Conservation (phyloP, 2,797 vertebrate species). For the Mionectes olivaceus region DNA sequence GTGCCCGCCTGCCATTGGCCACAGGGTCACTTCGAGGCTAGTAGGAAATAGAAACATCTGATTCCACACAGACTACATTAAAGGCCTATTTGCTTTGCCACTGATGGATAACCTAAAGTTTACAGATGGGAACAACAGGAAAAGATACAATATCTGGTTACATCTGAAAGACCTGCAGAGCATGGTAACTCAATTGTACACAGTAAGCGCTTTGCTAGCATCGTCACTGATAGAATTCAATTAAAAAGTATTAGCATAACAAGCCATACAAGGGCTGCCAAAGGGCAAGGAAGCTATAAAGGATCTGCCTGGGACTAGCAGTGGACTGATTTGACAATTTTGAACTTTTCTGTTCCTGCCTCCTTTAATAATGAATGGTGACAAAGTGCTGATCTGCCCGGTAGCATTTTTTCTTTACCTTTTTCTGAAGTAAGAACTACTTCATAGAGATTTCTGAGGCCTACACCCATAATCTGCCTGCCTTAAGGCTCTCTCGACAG, state of each 20-base stretch:
- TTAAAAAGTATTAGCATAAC: conserved; percentile 54
- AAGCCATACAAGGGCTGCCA: background rate
- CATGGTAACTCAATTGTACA: conserved; percentile 30
- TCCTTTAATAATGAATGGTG: background rate
- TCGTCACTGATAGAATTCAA: background rate
- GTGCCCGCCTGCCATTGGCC: background rate
- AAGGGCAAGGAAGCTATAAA: conserved; percentile 1
- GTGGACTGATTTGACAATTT: background rate
- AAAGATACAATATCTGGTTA: conserved; percentile 46
- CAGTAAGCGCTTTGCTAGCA: background rate
- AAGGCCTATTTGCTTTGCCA: conserved; percentile 22
- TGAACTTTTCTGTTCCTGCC: background rate
- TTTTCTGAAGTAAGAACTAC: conserved; percentile 3
- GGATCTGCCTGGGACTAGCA: background rate
- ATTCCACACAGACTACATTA: conserved; percentile 22
- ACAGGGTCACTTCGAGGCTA: conserved; percentile 37
- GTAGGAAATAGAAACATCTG: conserved; percentile 30
- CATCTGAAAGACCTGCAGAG: conserved; percentile 31
- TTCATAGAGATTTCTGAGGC: conserved; percentile 1
- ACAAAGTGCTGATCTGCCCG: background rate
- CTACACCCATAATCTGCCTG: conserved; percentile 22
- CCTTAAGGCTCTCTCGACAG: conserved; percentile 26
- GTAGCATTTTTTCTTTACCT: background rate
- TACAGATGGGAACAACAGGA: conserved; percentile 45
- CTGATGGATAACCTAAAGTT: conserved; percentile 44